Base-by-base conservation (phyloP, 2,113 vertebrate genomes). In the Sinocyclocheilus anophthalmus region DNA sequence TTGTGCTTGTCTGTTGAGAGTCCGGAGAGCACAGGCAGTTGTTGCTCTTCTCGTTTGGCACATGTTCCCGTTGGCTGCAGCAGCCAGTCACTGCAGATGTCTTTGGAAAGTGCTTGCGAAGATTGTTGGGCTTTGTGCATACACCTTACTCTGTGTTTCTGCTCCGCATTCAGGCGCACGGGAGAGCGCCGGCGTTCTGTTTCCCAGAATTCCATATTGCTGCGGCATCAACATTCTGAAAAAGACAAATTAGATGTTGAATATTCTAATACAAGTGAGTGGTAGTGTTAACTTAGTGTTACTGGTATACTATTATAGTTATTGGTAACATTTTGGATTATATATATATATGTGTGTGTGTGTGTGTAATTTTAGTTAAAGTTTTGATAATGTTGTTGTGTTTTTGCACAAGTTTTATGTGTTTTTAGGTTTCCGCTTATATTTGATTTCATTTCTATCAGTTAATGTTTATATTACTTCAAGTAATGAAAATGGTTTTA, bases 221-320 rank as follows among this genome's bases (percentile, higher is more conserved):
- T 79, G 42, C 26, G n/a, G 87, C 91, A 92, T 95, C 93, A 95
- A 90, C 94, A 95, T 90, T 95, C 94, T 95, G 91, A 9, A 89
- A 88, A 88, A 89, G 69, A 86, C 76, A 61, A 53, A 87, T 24
- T 22, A 73, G 70, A 73, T 42, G 9, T 42, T 73, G 18, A 39
- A 73, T n/a, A 42, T 73, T 73, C 20, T 73, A n/a, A 73, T n/a
- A 39, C 1, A 37, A 39, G 8, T 22, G 1, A 53, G 50, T 16
- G 33, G 7, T 10, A 70, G 3, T 37, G 67, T 69, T 18, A 20
- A 20, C 20, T 70, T 70, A 70, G 30, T 20, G 11, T 37, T 3
- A 20, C 18, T 11, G 30, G 10, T 70, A 39, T 70, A 39, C 16
- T 39, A 37, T 37, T 70, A 9, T 5, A 37, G 33, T 39, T 70